A percentile compares a stretch with the other conserved stretches of the same genome.
Conservation (phyloP, 37 sponge, comb jelly and placozoan genomes). For the Theonella swinhoei region DNA sequence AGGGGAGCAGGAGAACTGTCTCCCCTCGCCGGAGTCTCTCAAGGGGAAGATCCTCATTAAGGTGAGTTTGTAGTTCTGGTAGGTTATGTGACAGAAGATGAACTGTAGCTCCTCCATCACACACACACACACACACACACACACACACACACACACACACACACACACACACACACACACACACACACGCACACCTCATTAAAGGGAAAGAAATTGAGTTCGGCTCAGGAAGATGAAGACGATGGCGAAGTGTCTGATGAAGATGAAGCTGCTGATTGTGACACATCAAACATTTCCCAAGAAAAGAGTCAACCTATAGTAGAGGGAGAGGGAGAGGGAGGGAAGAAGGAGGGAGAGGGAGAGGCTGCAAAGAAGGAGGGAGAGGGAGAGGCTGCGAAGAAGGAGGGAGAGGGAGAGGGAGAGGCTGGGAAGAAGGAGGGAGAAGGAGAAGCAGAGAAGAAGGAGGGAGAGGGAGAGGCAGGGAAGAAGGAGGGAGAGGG, state of each 20-base stretch:
- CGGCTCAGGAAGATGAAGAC: slow-evolving; percentile 35
- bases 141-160: background rate
- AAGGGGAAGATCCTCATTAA: slow-evolving; percentile 50
- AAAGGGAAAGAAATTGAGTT: slow-evolving; percentile 52
- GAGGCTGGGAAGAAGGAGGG: background rate
- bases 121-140: background rate
- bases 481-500: background rate
- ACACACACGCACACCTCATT: no score
- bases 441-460: background rate
- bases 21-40: slow-evolving; percentile 48
- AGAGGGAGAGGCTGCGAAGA: background rate
- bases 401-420: background rate
- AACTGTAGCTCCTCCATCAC: background rate
- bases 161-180: no score
- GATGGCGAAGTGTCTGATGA: slow-evolving; percentile 62
- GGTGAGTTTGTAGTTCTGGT: background rate
- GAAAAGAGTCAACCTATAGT: background rate
- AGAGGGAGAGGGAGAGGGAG: background rate
- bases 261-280: slow-evolving; percentile 51
- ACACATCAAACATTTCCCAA: background rate
- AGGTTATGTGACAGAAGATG: no score
- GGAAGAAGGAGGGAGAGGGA: background rate
- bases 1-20: background rate
- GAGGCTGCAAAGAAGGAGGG: background rate
- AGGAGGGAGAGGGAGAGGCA: background rate